These are phyloP conservation scores for Drosophila truncata DNA, from an alignment of 1,140 invertebrate genomes.

Conservation along the genomic window DNA sequence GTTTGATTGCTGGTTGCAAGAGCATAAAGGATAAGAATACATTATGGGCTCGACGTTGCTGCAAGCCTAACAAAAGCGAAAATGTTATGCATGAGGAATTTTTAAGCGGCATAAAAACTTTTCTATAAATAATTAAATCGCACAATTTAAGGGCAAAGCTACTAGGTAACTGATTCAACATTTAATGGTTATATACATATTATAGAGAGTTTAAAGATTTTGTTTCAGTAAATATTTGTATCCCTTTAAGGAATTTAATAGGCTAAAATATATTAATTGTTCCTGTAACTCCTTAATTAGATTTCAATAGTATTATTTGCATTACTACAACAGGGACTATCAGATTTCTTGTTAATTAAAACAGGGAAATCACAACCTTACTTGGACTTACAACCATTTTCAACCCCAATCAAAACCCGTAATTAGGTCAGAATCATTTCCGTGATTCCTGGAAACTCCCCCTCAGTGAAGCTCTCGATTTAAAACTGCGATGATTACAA, in stretches of 20 bases:
- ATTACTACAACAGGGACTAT: background rate
- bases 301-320: background rate
- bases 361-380: background rate
- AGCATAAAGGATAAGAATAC: constrained; percentile 50
- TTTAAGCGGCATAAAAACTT: constrained; percentile 3
- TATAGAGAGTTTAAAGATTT: background rate
- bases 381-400: background rate
- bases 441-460: background rate
- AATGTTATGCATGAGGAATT: constrained; percentile 8
- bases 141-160: background rate
- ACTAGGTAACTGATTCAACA: too few species aligned
- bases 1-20: constrained; percentile 54
- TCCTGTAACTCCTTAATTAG: background rate
- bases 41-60: constrained; percentile 18
- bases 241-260: background rate
- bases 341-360: background rate
- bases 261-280: background rate
- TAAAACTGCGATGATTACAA: constrained; percentile 37
- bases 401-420: background rate
- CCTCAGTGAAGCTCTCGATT: background rate
- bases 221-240: background rate
- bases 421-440: constrained; percentile 1
- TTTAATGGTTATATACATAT: too few species aligned
- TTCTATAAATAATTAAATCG: constrained; percentile 4
- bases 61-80: constrained; percentile 16